phyloP scores from a whole-genome alignment of 2,797 vertebrate species.

The Crenuchus spilurus region DNA sequence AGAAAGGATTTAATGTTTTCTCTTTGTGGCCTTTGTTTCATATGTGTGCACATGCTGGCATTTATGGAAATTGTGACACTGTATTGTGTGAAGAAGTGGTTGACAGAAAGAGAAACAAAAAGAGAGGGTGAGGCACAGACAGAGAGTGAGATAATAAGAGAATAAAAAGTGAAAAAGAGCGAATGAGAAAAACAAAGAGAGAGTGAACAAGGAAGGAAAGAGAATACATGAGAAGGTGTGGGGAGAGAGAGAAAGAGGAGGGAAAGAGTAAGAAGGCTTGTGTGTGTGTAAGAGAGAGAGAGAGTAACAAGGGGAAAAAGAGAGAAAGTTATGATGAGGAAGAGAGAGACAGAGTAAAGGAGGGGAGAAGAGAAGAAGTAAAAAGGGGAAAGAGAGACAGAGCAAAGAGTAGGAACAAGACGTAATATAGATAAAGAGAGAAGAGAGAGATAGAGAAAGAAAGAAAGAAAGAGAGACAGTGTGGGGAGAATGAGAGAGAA shows the following conservation, averaged over 20 bases:
- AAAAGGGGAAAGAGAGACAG: background rate
- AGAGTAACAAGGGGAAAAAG: background rate
- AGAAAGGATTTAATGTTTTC: too few relatives aligned
- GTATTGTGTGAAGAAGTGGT: background rate
- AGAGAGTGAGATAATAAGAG: too few relatives aligned
- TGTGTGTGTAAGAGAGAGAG: slow-evolving; percentile 38
- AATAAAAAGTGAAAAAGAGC: too few relatives aligned
- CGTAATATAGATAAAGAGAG: slow-evolving; percentile 16
- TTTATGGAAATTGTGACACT: background rate
- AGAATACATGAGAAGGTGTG: too few relatives aligned
- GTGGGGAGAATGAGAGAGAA: background rate
- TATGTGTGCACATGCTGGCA: too few relatives aligned
- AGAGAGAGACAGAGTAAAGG: background rate
- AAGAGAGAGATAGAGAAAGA: slow-evolving; percentile 36
- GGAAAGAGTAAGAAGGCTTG: too few relatives aligned
- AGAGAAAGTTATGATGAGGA: too few relatives aligned
- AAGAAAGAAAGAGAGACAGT: background rate
- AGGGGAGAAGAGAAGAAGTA: background rate
- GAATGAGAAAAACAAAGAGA: too few relatives aligned
- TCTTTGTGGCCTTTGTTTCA: too few relatives aligned
- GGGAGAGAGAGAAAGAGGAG: background rate
- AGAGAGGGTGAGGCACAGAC: too few relatives aligned
- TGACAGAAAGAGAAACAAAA: slow-evolving; percentile 14
- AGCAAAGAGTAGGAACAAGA: slow-evolving; percentile 1
- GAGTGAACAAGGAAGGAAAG: too few relatives aligned